Evolutionary conservation across 2,888 invertebrate species (phyloP), one percentile per base, ranked within the genome.

Genomic region (Hesperia comma): DNA sequence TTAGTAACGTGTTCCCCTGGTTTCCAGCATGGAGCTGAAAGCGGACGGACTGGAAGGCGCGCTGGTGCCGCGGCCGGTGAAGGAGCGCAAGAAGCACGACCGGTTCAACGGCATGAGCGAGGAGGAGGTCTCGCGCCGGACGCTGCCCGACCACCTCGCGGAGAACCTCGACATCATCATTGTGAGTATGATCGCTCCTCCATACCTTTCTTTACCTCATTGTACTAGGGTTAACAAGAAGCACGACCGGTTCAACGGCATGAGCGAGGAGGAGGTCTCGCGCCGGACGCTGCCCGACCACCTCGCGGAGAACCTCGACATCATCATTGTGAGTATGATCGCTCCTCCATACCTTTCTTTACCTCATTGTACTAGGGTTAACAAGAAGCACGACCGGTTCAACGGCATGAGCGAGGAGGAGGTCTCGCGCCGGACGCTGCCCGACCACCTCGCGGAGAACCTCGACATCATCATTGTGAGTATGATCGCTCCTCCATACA

Each of bases 401-500:
- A 98, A 98, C 93, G 98, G 98, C 70, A 97, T 99, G 97, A 96
- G 98, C 70, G 99, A 99, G 91, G 98, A 98, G 87, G 99, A 99
- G 93, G 98, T 99, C 56, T 95, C 97, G 69, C 96, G 98, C 81
- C 95, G 98, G 80, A 97, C 97, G 75, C 94, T 99, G 85, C 99
- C 99, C 70, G 99, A 99, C 94, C 98, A 99, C 91, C 94, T 99
- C 74, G 94, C 96, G 37, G 95, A 96, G 88, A 97, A 98, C 94
- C 95, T 99, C 88, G 99, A 99, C 94, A 98, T 99, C 93, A 96
- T 99, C 90, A 98, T 99, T 94, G 99, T 99, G 95, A 97, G 98
- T 96, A 93, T 90, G 94, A 90, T 94, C 93, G 88, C 72, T 62
- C 70, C 67, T 66, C 68, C 64, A 62, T 63, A 26, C 15, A 8